Base-by-base conservation (phyloP, 2,113 vertebrate genomes). In the Xiphophorus couchianus region DNA sequence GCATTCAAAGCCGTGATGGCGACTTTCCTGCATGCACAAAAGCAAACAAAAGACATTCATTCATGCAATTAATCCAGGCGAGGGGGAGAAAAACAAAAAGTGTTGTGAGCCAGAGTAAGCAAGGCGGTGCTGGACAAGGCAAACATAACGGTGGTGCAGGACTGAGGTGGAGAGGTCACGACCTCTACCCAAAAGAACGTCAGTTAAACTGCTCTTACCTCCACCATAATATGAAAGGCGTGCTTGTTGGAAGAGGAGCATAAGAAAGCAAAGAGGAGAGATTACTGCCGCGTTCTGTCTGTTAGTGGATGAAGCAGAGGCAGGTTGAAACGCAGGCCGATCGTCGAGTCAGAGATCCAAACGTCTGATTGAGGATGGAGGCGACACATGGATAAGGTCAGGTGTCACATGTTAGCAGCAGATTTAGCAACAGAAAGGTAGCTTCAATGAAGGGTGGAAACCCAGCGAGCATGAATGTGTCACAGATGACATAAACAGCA, bases 211-310 rank as follows among this genome's bases (percentile, higher is more conserved):
- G 89, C 93, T 96, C 98, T 99, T 99, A 99, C 97, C 98, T 99
- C 98, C 94, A 99, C 97, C 97, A 98, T 99, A 95, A 99, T 98
- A 96, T 99, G 97, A 98, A 99, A 99, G 96, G 98, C 96, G 89
- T 97, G 97, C 98, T 99, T 96, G 96, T 91, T 94, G 90, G 51
- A 91, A 87, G 89, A 93, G 88, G 89, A 92, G 87, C 89, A 91
- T 87, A 90, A 84, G 89, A 94, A 58, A 89, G 91, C 90, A 93
- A 88, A 94, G 76, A 94, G 25, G 95, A 96, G 90, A 94, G 93
- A 95, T 98, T 97, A 98, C 88, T 95, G 93, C 77, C 73, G 60
- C 93, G 94, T 93, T 89, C 88, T 82, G 75, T 83, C 81, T 35
- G 88, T 86, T 84, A 95, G 86, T 88, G 89, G 89, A 92, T 92